Evolutionary conservation across 2,888 invertebrate genomes (phyloP).

Genomic region (Spilosoma lubricipeda): DNA sequence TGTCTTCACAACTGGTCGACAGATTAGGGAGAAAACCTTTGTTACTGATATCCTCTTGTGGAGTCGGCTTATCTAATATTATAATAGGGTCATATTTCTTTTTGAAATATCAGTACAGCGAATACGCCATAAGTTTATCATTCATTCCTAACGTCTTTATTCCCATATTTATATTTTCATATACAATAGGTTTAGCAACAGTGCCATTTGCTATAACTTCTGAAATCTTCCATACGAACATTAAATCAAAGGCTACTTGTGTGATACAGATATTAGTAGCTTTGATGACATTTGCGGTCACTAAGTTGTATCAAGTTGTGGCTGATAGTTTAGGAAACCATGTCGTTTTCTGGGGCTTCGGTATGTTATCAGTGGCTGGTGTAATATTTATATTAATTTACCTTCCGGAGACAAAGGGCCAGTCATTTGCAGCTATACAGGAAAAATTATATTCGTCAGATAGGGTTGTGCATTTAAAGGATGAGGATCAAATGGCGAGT

Average conservation of each 20-base stretch:
- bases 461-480: conserved; percentile 73
- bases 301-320: conserved; percentile 85
- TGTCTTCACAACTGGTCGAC: conserved; percentile 87
- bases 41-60: conserved; percentile 85
- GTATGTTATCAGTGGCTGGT: conserved; percentile 79
- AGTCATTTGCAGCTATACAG: conserved; percentile 87
- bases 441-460: conserved; percentile 75
- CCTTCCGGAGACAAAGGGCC: conserved; percentile 88
- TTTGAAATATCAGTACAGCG: conserved; percentile 78
- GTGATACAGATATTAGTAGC: conserved; percentile 87
- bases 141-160: conserved; percentile 87
- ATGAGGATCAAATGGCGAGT: conserved; percentile 67
- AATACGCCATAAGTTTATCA: conserved; percentile 77
- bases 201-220: conserved; percentile 88
- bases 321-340: conserved; percentile 82
- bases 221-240: conserved; percentile 88
- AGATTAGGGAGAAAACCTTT: conserved; percentile 87
- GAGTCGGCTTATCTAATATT: conserved; percentile 83
- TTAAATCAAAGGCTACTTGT: conserved; percentile 88
- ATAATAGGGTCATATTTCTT: conserved; percentile 86
- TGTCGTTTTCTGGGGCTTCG: conserved; percentile 86
- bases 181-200: conserved; percentile 88
- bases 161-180: conserved; percentile 87
- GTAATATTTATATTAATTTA: conserved; percentile 82
- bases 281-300: conserved; percentile 86